Conservation (phyloP, 53 echinoderm and acorn worm species). For the Stichopus horrens region DNA sequence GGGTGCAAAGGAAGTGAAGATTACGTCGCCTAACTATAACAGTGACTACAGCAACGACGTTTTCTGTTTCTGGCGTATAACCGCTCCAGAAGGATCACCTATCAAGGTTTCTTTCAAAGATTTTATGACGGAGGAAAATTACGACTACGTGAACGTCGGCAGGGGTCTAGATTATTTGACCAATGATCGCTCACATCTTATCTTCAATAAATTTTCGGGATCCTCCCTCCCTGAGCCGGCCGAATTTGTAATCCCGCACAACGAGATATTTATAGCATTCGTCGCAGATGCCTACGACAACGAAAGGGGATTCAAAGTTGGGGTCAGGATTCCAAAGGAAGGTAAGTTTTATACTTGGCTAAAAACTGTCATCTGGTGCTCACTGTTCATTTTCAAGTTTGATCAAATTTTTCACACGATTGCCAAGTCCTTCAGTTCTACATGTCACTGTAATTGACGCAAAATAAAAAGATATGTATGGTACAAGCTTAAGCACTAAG, state of each 20-base stretch:
- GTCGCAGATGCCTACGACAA: constrained; percentile 64
- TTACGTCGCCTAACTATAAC: constrained; percentile 50
- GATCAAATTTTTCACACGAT: too few relatives aligned
- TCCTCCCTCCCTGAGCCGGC: constrained; percentile 40
- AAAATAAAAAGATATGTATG: too few relatives aligned
- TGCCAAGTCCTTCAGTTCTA: too few relatives aligned
- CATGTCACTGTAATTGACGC: too few relatives aligned
- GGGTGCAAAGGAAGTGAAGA: constrained; percentile 34
- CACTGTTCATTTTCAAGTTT: too few relatives aligned
- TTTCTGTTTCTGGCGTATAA: constrained; percentile 60
- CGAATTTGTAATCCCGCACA: constrained; percentile 48
- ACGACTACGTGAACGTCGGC: constrained; percentile 65
- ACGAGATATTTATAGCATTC: constrained; percentile 62
- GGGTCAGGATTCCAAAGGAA: constrained; percentile 33
- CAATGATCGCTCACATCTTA: constrained; percentile 22
- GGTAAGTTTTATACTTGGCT: background rate
- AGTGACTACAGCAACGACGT: constrained; percentile 49
- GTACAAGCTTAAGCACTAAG: too few relatives aligned
- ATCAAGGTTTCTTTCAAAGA: constrained; percentile 57
- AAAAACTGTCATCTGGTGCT: too few relatives aligned
- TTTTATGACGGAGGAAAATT: constrained; percentile 60
- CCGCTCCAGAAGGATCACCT: constrained; percentile 49
- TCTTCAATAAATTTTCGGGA: constrained; percentile 65
- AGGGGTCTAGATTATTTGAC: constrained; percentile 45
- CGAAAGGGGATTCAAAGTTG: constrained; percentile 58